Conservation (phyloP, 2,888 invertebrate species). For the Morpho deidamia region DNA sequence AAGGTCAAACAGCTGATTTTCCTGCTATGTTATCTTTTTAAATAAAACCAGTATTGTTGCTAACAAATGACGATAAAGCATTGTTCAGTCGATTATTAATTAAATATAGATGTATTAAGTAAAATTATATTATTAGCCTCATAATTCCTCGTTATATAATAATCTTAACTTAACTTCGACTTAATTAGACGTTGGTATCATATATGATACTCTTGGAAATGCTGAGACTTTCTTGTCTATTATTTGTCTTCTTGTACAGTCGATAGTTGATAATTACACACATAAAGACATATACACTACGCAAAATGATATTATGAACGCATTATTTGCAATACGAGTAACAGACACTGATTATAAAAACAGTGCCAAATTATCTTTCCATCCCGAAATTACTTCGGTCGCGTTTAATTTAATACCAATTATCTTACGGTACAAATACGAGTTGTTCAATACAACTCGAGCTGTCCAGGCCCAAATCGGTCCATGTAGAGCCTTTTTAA, state of each 20-base stretch:
- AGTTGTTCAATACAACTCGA: constrained; percentile 32
- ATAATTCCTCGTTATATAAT: too few species aligned
- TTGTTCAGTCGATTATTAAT: constrained; percentile 1
- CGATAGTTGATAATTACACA: too few species aligned
- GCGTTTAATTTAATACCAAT: constrained; percentile 34
- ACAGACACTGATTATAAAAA: constrained; percentile 2
- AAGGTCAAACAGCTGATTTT: constrained; percentile 42
- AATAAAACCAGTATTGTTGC: constrained; percentile 15
- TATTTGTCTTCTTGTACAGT: too few species aligned
- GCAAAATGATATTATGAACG: neutral
- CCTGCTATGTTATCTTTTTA: constrained; percentile 31
- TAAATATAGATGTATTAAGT: neutral
- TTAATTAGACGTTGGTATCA: too few species aligned
- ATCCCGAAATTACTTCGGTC: constrained; percentile 23
- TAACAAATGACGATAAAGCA: constrained; percentile 10
- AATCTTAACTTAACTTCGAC: too few species aligned
- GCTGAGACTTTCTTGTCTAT: too few species aligned
- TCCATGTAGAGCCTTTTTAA: constrained; percentile 36
- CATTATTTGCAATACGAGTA: neutral
- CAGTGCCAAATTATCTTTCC: constrained; percentile 22
- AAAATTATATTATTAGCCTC: too few species aligned
- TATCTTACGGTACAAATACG: constrained; percentile 33
- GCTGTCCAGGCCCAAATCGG: constrained; percentile 39
- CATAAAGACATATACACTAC: too few species aligned
- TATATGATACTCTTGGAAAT: too few species aligned